phyloP scores from a whole-genome alignment of 1,140 invertebrate species.

The Brachystomella parvula region DNA sequence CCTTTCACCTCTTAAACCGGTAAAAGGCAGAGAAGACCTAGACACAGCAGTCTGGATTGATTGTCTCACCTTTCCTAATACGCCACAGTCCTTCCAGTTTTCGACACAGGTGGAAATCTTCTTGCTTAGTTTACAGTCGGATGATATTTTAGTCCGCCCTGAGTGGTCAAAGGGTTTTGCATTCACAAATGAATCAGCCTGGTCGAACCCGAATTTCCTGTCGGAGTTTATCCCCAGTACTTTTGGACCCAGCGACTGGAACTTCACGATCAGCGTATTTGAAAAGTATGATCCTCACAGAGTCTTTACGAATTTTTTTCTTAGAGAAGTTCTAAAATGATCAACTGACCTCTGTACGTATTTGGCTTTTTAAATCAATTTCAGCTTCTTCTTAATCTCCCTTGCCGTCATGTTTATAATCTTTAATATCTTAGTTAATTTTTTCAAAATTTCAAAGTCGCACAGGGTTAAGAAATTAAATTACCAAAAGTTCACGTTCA shows the following conservation, averaged over 20 bases:
- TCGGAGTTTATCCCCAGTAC: constrained; percentile 1
- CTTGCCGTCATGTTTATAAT: too few relatives aligned
- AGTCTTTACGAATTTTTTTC: constrained; percentile 18
- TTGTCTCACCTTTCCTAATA: constrained; percentile 8
- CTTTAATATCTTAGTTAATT: too few relatives aligned
- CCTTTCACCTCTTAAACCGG: constrained; percentile 2
- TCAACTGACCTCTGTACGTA: too few relatives aligned
- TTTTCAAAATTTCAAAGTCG: too few relatives aligned
- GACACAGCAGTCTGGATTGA: constrained; percentile 23
- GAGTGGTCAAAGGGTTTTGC: constrained; percentile 30
- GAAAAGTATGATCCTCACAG: constrained; percentile 20
- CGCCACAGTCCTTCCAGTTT: constrained; percentile 17
- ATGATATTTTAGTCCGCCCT: neutral
- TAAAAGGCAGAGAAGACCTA: neutral
- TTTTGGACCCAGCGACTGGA: constrained; percentile 12
- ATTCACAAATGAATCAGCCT: neutral
- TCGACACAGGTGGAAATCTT: constrained; percentile 17
- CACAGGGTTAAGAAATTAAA: too few relatives aligned
- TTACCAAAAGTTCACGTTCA: too few relatives aligned
- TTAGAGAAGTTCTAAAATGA: too few relatives aligned
- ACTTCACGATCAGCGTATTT: constrained; percentile 3
- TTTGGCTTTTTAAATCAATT: too few relatives aligned
- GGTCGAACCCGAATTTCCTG: neutral
- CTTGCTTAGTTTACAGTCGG: neutral
- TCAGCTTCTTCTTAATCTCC: too few relatives aligned